These are phyloP conservation scores for Oxyura jamaicensis DNA, from an alignment of 2,113 vertebrate species.

Conservation along the genomic window DNA sequence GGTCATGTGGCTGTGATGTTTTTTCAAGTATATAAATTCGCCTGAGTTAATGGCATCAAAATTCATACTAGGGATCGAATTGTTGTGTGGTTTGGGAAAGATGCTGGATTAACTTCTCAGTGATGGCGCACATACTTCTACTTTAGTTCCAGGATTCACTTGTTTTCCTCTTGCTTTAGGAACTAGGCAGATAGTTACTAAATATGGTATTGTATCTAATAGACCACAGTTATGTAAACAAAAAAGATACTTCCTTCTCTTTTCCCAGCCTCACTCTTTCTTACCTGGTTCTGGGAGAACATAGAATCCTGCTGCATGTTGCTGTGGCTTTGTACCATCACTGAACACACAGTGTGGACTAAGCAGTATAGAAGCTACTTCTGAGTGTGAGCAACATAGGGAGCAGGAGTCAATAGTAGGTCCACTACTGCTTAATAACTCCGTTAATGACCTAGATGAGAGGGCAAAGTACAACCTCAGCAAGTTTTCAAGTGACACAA, in stretches of 20 bases:
- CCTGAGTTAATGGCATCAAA: neutral
- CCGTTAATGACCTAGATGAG: neutral
- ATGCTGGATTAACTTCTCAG: neutral
- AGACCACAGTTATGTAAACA: neutral
- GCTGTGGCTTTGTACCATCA: neutral
- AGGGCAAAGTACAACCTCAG: neutral
- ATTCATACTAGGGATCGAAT: neutral
- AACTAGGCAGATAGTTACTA: neutral
- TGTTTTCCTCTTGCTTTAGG: neutral
- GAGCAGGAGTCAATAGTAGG: neutral
- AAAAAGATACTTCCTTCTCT: neutral
- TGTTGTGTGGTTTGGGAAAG: neutral
- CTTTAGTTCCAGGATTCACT: neutral
- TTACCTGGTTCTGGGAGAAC: neutral
- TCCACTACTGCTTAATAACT: neutral
- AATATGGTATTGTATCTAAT: neutral
- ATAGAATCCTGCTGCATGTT: neutral
- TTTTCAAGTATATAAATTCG: neutral
- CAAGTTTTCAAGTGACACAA: neutral
- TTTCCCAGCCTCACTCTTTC: neutral
- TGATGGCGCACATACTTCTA: neutral
- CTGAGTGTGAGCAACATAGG: neutral
- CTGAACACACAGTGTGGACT: neutral
- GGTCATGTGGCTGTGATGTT: neutral
- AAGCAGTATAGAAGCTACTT: neutral